Conservation (phyloP, 2,113 vertebrate genomes). For the Tilapia sparmanii region DNA sequence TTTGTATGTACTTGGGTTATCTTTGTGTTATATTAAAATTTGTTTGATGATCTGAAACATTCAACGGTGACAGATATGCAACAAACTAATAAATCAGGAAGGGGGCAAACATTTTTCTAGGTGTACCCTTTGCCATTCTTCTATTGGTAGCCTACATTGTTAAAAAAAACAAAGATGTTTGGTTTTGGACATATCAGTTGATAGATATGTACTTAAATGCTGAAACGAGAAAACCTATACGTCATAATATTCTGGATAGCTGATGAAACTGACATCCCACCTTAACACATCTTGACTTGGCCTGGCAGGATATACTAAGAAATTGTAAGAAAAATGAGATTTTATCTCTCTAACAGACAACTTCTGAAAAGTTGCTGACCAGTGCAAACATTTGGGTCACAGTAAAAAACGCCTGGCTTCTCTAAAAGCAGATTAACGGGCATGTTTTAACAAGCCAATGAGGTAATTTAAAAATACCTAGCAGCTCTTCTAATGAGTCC, state of each 20-base stretch:
- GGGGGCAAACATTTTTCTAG: not conserved
- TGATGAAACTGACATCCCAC: not conserved
- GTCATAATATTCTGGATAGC: not conserved
- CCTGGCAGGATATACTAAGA: not conserved
- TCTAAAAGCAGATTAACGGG: not conserved
- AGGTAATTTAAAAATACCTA: not conserved
- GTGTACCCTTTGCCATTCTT: not conserved
- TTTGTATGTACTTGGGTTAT: not conserved
- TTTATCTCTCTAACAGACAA: not conserved
- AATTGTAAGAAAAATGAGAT: not conserved
- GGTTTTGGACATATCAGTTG: not conserved
- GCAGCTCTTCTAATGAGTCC: not conserved
- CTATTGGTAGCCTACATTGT: not conserved
- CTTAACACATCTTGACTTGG: not conserved
- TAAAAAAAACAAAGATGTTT: not conserved
- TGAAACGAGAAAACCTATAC: not conserved
- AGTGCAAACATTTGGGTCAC: not conserved
- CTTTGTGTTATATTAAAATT: not conserved
- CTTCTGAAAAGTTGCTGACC: not conserved
- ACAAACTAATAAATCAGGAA: not conserved
- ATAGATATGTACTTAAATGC: not conserved
- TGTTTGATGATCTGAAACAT: not conserved
- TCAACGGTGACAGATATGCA: not conserved
- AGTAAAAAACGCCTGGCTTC: not conserved
- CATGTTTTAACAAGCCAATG: not conserved